A percentile compares a stretch with the other conserved stretches of the same genome.
phyloP scores from a whole-genome alignment of 2,888 invertebrate genomes.

The Ceriagrion tenellum region DNA sequence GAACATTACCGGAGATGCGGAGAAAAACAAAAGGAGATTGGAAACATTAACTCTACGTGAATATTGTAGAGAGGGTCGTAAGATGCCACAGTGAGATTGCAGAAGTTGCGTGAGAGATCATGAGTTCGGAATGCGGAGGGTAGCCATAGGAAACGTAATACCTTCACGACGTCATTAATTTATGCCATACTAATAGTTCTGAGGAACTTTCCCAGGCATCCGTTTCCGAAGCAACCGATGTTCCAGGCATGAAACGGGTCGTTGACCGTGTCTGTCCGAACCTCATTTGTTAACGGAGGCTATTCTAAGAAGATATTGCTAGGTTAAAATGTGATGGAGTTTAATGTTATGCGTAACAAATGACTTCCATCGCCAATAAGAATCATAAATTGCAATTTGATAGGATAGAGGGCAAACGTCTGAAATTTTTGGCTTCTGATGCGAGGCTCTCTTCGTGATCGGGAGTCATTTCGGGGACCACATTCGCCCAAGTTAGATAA shows the following conservation, averaged over 20 bases:
- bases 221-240: background rate
- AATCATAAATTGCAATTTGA: background rate
- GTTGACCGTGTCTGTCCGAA: background rate
- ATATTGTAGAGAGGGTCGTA: too few relatives aligned
- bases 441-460: background rate
- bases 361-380: background rate
- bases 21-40: too few relatives aligned
- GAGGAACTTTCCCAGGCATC: background rate
- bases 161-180: too few relatives aligned
- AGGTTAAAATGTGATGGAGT: background rate
- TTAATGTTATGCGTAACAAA: background rate
- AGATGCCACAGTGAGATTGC: too few relatives aligned
- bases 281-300: background rate
- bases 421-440: background rate
- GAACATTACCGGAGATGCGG: too few relatives aligned
- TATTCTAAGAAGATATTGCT: background rate
- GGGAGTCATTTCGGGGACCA: background rate
- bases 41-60: too few relatives aligned
- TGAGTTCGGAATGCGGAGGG: too few relatives aligned
- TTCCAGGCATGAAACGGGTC: background rate
- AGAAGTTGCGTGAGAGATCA: too few relatives aligned
- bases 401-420: background rate
- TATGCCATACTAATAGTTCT: too few relatives aligned
- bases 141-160: too few relatives aligned
- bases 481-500: background rate